phyloP scores from a whole-genome alignment of 1,140 invertebrate genomes.

The Paraescarpia echinospica region DNA sequence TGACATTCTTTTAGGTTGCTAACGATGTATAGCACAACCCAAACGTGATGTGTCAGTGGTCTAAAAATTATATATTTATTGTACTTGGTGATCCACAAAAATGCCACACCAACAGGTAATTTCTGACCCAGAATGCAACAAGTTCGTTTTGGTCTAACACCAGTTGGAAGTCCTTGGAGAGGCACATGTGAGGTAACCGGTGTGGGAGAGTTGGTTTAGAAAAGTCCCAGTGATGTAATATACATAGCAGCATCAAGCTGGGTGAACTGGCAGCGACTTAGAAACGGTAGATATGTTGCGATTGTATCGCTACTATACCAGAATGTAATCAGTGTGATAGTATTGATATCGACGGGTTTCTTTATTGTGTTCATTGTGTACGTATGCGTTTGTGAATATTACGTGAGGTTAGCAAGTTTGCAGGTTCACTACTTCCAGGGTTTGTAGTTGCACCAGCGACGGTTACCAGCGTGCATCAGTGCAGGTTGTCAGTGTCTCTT shows the following conservation, averaged over 20 bases:
- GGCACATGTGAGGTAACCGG: background rate
- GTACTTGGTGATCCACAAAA: no score
- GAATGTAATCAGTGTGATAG: slow-evolving; percentile 1
- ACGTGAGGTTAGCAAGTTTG: background rate
- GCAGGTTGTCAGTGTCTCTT: background rate
- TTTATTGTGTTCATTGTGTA: background rate
- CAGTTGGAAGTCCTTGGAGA: background rate
- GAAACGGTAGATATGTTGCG: background rate
- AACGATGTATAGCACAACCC: no score
- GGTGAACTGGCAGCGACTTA: background rate
- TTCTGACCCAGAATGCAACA: no score
- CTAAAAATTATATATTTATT: no score
- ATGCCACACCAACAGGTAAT: no score
- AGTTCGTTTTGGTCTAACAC: background rate
- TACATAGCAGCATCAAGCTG: background rate
- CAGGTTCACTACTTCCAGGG: background rate
- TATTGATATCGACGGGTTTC: background rate
- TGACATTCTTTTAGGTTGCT: no score
- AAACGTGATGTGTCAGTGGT: no score
- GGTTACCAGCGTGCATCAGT: background rate
- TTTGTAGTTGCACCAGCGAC: background rate
- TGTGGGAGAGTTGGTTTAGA: background rate
- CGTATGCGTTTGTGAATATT: background rate
- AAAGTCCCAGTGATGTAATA: background rate
- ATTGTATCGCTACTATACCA: background rate